Conservation (phyloP, 1,140 invertebrate species). For the Calliphora vicina region DNA sequence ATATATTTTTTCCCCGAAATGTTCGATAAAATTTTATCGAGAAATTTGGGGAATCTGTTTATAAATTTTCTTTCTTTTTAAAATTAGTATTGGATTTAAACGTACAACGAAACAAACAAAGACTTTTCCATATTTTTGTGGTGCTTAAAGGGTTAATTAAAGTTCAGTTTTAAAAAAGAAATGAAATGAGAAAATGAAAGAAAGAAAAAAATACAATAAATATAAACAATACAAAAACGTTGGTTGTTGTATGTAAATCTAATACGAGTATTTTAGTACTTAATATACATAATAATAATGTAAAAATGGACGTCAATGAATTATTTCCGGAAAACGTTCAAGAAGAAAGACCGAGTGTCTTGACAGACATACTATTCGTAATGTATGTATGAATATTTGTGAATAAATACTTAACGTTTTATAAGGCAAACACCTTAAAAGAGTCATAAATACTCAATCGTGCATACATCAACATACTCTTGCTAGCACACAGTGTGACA, state of each 20-base stretch:
- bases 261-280: too few species aligned
- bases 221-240: not conserved
- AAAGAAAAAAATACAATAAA: not conserved
- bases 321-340: not conserved
- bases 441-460: not conserved
- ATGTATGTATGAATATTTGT: not conserved
- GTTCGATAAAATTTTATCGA: too few species aligned
- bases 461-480: too few species aligned
- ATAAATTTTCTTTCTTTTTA: too few species aligned
- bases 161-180: not conserved
- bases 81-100: too few species aligned
- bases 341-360: not conserved
- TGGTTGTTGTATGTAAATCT: too few species aligned
- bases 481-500: too few species aligned
- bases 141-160: not conserved
- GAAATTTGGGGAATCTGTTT: too few species aligned
- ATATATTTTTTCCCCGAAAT: too few species aligned
- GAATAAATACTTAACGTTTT: not conserved
- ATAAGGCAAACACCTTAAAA: not conserved
- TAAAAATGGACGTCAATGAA: conserved; percentile 8
- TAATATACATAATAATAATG: not conserved
- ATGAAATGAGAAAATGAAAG: not conserved
- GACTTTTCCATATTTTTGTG: too few species aligned
- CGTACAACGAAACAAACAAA: too few species aligned
- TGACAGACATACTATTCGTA: not conserved